Conservation (phyloP, 2,113 vertebrate genomes). For the Chloroceryle aenea region DNA sequence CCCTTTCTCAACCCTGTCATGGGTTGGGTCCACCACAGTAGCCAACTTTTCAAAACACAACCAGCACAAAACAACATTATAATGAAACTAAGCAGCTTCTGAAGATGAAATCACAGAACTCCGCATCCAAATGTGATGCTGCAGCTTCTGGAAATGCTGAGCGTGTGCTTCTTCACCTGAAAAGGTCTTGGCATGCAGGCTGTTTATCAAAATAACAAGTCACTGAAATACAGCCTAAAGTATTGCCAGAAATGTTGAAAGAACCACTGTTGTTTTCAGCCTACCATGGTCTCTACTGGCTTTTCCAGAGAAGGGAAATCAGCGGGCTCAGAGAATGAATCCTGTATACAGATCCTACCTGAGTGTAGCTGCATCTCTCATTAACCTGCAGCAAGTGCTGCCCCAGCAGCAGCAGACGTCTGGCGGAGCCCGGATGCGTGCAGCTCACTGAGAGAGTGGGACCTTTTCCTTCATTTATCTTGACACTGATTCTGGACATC, state of each 20-base stretch:
- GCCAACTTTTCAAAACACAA: conserved; percentile 2
- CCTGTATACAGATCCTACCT: neutral
- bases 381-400: neutral
- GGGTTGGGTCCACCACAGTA: neutral
- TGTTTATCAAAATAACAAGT: conserved; percentile 1
- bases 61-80: neutral
- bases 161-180: neutral
- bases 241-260: neutral
- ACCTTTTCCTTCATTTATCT: neutral
- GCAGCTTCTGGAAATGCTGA: conserved; percentile 20
- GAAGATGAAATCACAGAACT: neutral
- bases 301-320: neutral
- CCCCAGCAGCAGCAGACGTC: neutral
- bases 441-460: neutral
- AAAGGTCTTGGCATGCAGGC: neutral
- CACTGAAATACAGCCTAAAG: neutral
- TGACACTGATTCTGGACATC: neutral
- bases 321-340: neutral
- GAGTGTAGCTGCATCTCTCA: fast-evolving
- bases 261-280: neutral
- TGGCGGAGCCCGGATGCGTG: fast-evolving
- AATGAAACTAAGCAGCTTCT: conserved; percentile 9
- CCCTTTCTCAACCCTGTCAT: neutral
- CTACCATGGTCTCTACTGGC: neutral
- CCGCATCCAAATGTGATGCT: neutral